Percentiles rank a stretch among this genome's conserved stretches.
Evolutionary conservation across 2,797 vertebrate genomes (phyloP).

Genomic region (Amblyopsis hoosieri): DNA sequence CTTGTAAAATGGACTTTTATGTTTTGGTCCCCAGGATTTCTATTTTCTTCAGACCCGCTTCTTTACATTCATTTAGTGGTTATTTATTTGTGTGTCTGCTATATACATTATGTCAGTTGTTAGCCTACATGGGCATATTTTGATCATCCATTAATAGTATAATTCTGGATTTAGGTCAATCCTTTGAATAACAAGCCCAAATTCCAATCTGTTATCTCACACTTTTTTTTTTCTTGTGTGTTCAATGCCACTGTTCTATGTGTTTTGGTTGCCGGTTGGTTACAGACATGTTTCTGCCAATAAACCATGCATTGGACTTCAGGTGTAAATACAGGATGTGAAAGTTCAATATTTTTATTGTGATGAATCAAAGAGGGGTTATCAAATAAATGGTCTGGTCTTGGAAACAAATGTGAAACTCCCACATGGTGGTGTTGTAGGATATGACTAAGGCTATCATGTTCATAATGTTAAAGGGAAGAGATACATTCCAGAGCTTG

Average conservation of each 20-base stretch:
- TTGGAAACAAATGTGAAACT: no score
- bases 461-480: no score
- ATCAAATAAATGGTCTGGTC: no score
- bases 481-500: no score
- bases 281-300: conserved; percentile 43
- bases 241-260: conserved; percentile 11
- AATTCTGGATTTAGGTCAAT: neutral
- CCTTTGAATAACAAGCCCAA: conserved; percentile 8
- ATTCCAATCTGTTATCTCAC: conserved; percentile 2
- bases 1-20: conserved; percentile 14
- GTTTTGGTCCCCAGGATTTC: conserved; percentile 11
- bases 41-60: conserved; percentile 1
- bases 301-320: conserved; percentile 37
- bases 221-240: neutral
- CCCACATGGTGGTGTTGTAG: no score
- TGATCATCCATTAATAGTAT: neutral
- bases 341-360: no score
- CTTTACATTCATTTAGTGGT: neutral
- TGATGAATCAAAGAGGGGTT: no score
- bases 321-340: no score
- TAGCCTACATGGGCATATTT: neutral
- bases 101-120: neutral
- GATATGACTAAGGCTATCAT: no score
- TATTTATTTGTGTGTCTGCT: neutral
- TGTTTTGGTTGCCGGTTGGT: conserved; percentile 33